Conservation (phyloP, 2,113 vertebrate genomes). For the Ptilorrhoa leucosticta region DNA sequence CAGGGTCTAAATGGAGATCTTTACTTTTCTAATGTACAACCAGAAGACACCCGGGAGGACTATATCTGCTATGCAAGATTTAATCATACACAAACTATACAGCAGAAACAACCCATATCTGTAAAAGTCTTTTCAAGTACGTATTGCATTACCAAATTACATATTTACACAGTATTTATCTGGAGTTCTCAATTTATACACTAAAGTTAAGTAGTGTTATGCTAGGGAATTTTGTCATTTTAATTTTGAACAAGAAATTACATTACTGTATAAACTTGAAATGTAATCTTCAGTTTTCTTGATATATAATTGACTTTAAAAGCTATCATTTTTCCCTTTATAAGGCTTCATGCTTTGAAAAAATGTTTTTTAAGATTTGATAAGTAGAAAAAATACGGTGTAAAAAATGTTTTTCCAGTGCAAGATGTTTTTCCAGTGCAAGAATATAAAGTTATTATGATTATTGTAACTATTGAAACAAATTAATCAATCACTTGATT, state of each 20-base stretch:
- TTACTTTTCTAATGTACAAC: conserved; percentile 93
- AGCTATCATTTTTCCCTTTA: neutral
- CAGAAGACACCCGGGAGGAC: conserved; percentile 88
- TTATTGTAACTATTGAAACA: conserved; percentile 31
- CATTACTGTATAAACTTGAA: neutral
- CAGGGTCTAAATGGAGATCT: conserved; percentile 96
- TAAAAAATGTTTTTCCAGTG: neutral
- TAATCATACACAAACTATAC: conserved; percentile 97
- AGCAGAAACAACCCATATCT: conserved; percentile 97
- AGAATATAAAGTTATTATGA: neutral
- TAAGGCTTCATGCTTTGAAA: neutral
- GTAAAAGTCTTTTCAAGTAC: conserved; percentile 91
- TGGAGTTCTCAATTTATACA: neutral
- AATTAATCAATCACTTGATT: conserved; percentile 49
- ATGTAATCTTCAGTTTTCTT: neutral
- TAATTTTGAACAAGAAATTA: neutral
- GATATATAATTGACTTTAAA: neutral
- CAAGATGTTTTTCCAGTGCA: neutral
- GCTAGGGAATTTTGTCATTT: neutral
- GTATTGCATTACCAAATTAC: conserved; percentile 53
- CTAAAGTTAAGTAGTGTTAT: neutral
- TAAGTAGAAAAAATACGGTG: neutral
- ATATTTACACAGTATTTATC: neutral
- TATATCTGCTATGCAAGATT: conserved; percentile 99
- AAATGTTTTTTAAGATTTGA: neutral